Percentiles rank a stretch among this genome's conserved stretches.
phyloP scores from a whole-genome alignment of 1,140 invertebrate species.

The Hypothenemus hampei region DNA sequence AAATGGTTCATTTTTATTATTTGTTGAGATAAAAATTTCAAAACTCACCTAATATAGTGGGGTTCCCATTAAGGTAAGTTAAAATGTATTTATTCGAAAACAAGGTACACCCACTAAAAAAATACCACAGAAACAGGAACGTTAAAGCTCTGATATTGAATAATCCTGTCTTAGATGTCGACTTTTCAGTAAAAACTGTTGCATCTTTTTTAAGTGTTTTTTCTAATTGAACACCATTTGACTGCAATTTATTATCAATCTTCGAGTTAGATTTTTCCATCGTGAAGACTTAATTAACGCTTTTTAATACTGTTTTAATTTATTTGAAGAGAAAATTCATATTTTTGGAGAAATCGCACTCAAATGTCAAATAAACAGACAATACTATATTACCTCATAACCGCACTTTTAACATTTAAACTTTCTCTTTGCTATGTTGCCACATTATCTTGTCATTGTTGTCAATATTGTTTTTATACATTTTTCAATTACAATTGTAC shows the following conservation, averaged over 20 bases:
- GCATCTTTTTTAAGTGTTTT: slow-evolving; percentile 10
- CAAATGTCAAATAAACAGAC: no score
- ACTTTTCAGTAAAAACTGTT: not conserved
- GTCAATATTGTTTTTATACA: no score
- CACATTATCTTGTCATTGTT: no score
- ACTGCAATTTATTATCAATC: slow-evolving; percentile 17
- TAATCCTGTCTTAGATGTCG: slow-evolving; percentile 44
- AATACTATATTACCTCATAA: no score
- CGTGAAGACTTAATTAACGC: no score
- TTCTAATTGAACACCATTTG: slow-evolving; percentile 16
- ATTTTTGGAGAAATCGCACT: no score
- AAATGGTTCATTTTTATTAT: slow-evolving; percentile 18
- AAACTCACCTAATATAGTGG: slow-evolving; percentile 67
- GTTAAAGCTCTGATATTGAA: slow-evolving; percentile 61
- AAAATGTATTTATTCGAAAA: slow-evolving; percentile 84
- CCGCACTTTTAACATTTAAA: no score
- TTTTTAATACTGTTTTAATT: no score
- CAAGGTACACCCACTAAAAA: slow-evolving; percentile 73
- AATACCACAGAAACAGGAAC: slow-evolving; percentile 71
- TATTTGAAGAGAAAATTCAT: no score
- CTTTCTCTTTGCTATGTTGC: no score
- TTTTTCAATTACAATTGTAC: no score
- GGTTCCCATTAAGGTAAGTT: slow-evolving; percentile 71
- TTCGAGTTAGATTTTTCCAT: slow-evolving; percentile 15
- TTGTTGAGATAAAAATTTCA: slow-evolving; percentile 3